Base-by-base conservation (phyloP, 2,888 invertebrate species). In the Drosophila aldrichi region DNA sequence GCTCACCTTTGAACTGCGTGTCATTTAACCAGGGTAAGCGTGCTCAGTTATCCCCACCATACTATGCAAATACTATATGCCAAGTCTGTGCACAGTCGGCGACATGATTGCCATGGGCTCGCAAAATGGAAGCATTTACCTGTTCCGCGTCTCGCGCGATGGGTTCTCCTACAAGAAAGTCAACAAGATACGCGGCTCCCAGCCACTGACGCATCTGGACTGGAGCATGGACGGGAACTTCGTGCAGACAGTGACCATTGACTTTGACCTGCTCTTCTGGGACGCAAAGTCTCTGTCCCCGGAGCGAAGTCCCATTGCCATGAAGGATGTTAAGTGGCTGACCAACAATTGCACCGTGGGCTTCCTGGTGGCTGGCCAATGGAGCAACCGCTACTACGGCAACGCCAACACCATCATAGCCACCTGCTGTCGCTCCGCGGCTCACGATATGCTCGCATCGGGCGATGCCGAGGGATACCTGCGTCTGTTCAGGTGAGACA, bases 391-490 rank as follows among this genome's bases (percentile, higher is more conserved):
- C 29, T 97, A 96, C 92, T 97, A 97, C 89, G 96, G 97, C 38
- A 95, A 96, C 94, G 96, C 96, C 34, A 96, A 97, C n/a, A 96
- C 97, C 14, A 94, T 97, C 51, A 95, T 97, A 75, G 95, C 97
- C 46, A 96, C 97, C 2, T 96, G 96, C 12, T 96, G 96, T 93
- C 95, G 97, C 73, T 96, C 97, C 16, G 95, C 96, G 1, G 96
- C 96, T 7, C 97, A 97, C 75, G 97, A 98, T 90, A 95, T 97
- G 81, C 93, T 98, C 2, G 95, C 96, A 36, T 95, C 96, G 46
- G 98, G 98, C 9, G 98, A 98, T 91, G 96, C 96, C n/a, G 97
- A 97, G 90, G 98, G 98, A 36, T 96, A 97, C 90, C 92, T 98
- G 20, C 94, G 97, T 59, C 94, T 98, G 51, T 98, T 97, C 93